Percentiles rank a stretch among this genome's conserved stretches.
phyloP scores from a whole-genome alignment of 2,113 vertebrate genomes.

The Psilopsiagon aymara region DNA sequence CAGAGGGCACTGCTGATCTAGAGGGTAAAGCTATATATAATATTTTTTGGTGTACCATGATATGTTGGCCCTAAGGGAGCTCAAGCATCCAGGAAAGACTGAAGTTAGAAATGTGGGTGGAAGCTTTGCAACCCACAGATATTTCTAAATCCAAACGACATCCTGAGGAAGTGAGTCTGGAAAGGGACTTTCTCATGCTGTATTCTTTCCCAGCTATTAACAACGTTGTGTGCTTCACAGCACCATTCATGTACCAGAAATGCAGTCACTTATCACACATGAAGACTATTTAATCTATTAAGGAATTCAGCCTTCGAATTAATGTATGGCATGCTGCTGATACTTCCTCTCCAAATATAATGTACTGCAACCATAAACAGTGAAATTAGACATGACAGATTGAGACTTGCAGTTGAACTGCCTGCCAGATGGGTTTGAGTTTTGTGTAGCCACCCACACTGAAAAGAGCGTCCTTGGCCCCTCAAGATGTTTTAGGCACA shows the following conservation, averaged over 20 bases:
- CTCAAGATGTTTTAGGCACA: background rate
- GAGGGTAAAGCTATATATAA: conserved; percentile 35
- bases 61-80: conserved; percentile 36
- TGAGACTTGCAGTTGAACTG: background rate
- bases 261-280: background rate
- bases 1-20: conserved; percentile 43
- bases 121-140: conserved; percentile 46
- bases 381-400: conserved; percentile 15
- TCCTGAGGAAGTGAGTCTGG: conserved; percentile 63
- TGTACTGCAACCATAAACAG: conserved; percentile 33
- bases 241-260: conserved; percentile 14
- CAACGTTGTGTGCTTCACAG: background rate
- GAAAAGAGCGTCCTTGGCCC: background rate
- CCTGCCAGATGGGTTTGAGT: background rate
- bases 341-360: background rate
- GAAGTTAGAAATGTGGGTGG: conserved; percentile 48
- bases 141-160: conserved; percentile 48
- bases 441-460: background rate
- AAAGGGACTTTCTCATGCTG: conserved; percentile 49
- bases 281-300: background rate
- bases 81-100: conserved; percentile 8
- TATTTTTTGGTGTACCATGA: conserved; percentile 4
- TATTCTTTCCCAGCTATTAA: conserved; percentile 32
- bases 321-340: conserved; percentile 13
- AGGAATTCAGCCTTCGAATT: conserved; percentile 2